Evolutionary conservation across 2,113 vertebrate species (phyloP), one percentile per base, ranked within the genome.

Genomic region (Urocynchramus pylzowi): DNA sequence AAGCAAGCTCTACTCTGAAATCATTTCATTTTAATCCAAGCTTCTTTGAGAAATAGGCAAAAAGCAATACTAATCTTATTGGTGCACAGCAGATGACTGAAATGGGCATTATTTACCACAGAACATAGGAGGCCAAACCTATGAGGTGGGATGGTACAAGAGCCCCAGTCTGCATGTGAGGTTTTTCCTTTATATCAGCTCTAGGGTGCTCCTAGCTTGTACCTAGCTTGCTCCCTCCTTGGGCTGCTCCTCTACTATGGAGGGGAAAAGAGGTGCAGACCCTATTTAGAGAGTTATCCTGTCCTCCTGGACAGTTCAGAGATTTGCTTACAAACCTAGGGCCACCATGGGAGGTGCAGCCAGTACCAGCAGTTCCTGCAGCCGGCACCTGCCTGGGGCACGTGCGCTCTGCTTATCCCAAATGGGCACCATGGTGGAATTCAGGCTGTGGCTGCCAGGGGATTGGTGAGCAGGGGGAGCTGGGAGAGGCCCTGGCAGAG

Each of bases 301-400:
- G 17, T n/a, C n/a, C 11, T 42, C n/a, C 21, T 41, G 22, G 16
- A 12, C 39, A 14, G 8, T 64, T 67, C 27, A 18, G 56, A 78
- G 28, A 6, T 18, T 11, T 33, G 9, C 22, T 84, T 73, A 24
- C 7, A 45, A 27, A 57, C 7, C 53, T 19, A 13, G 7, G 45
- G 16, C 26, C 3, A 0, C 27, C 23, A 30, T 2, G 8, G 45
- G 26, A 44, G 19, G 8, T 0, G 4, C 13, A 14, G n/a, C 24
- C 37, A 8, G 7, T 26, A 13, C 11, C 19, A 20, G 14, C 13
- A 59, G 20, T 5, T 15, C 16, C 61, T 37, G 28, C 11, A 37
- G 16, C 16, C 1, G 0, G 11, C 11, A 16, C 14, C 9, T 3
- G 2, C 20, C 11, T 20, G 45, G 17, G 2, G 1, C 3, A 10